Evolutionary conservation across 2,888 invertebrate genomes (phyloP).

Genomic region (Peribatodes rhomboidaria): DNA sequence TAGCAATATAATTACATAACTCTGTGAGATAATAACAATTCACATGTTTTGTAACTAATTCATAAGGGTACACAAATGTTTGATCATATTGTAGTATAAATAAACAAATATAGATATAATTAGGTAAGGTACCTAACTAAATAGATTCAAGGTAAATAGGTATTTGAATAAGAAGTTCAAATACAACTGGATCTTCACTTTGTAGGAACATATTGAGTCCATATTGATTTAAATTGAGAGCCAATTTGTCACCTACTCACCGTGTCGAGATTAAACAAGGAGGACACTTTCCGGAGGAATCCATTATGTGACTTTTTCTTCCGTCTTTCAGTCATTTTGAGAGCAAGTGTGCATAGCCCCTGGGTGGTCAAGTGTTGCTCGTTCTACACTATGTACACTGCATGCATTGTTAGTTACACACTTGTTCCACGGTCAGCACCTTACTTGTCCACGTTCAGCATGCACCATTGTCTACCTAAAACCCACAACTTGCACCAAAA

Average conservation of each 20-base stretch:
- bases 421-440: slow-evolving; percentile 81
- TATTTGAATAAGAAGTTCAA: slow-evolving; percentile 20
- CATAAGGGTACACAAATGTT: slow-evolving; percentile 30
- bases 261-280: slow-evolving; percentile 94
- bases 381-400: slow-evolving; percentile 85
- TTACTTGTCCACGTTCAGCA: slow-evolving; percentile 77
- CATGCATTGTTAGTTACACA: slow-evolving; percentile 87
- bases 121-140: not conserved
- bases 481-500: slow-evolving; percentile 85
- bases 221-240: slow-evolving; percentile 47
- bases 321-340: slow-evolving; percentile 85
- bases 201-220: slow-evolving; percentile 16
- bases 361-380: slow-evolving; percentile 68
- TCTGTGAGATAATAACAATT: slow-evolving; percentile 1
- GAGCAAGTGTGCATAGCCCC: slow-evolving; percentile 80
- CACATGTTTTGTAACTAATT: not conserved
- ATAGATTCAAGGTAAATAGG: slow-evolving; percentile 12
- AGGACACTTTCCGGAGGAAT: slow-evolving; percentile 95
- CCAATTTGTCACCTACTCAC: slow-evolving; percentile 85
- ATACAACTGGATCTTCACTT: slow-evolving; percentile 6
- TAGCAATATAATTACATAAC: slow-evolving; percentile 7
- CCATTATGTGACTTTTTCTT: slow-evolving; percentile 88
- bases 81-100: not conserved
- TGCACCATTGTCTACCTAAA: slow-evolving; percentile 86
- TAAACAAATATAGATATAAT: slow-evolving; percentile 6